A percentile compares a stretch with the other conserved stretches of the same genome.
Evolutionary conservation across 2,888 invertebrate genomes (phyloP).

Genomic region (Sylvicola cinctus): DNA sequence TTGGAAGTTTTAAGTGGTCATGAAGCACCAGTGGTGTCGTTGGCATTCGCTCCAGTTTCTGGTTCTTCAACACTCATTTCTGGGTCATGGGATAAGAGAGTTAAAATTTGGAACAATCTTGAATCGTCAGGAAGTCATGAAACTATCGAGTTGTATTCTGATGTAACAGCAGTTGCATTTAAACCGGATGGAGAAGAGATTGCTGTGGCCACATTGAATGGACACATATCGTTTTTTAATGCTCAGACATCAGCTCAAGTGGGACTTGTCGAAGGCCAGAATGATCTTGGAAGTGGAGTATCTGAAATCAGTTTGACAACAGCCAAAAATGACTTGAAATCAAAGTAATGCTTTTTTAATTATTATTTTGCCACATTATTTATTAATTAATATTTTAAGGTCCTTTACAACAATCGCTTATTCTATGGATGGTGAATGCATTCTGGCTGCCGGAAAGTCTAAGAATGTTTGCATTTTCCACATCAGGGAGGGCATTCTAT

Average conservation of each 20-base stretch:
- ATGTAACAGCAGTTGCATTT: slow-evolving; percentile 67
- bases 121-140: slow-evolving; percentile 64
- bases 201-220: slow-evolving; percentile 80
- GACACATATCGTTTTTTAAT: slow-evolving; percentile 65
- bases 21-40: slow-evolving; percentile 69
- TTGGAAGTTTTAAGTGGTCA: slow-evolving; percentile 84
- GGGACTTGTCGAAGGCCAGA: slow-evolving; percentile 66
- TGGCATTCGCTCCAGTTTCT: slow-evolving; percentile 57
- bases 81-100: slow-evolving; percentile 86
- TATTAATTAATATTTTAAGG: slow-evolving; percentile 28
- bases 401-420: slow-evolving; percentile 83
- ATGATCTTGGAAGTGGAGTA: slow-evolving; percentile 72
- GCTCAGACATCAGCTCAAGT: slow-evolving; percentile 46
- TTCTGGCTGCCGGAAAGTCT: slow-evolving; percentile 85
- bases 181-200: slow-evolving; percentile 83
- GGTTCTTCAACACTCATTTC: slow-evolving; percentile 61
- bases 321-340: slow-evolving; percentile 60
- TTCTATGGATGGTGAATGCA: slow-evolving; percentile 76
- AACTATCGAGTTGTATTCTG: slow-evolving; percentile 52
- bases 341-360: slow-evolving; percentile 39
- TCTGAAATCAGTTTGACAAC: slow-evolving; percentile 70
- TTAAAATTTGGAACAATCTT: slow-evolving; percentile 81
- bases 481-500: slow-evolving; percentile 54
- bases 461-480: slow-evolving; percentile 91
- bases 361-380: neutral